Percentiles rank a stretch among this genome's conserved stretches.
phyloP scores from a whole-genome alignment of 2,888 invertebrate species.

The Caenorhabditis japonica region DNA sequence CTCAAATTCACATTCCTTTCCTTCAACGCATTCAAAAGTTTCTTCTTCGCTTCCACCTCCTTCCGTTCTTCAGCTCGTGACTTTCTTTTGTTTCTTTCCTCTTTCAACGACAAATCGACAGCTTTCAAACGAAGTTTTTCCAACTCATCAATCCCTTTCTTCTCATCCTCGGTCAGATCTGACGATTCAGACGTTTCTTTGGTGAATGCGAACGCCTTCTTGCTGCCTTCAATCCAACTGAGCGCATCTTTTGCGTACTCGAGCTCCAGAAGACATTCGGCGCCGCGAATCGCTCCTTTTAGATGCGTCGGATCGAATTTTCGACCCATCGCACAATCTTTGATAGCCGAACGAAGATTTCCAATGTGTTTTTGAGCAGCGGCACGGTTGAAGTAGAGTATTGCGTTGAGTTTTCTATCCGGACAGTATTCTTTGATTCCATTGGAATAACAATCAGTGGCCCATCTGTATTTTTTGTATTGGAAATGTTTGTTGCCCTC shows the following conservation, averaged over 20 bases:
- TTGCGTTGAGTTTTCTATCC: constrained; percentile 85
- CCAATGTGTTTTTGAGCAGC: constrained; percentile 89
- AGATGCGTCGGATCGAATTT: constrained; percentile 79
- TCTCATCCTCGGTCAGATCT: constrained; percentile 54
- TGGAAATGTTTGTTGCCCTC: constrained; percentile 97
- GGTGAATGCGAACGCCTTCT: constrained; percentile 47
- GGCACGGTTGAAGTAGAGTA: constrained; percentile 91
- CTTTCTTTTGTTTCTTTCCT: constrained; percentile 60
- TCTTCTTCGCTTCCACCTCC: constrained; percentile 78
- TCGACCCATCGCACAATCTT: constrained; percentile 87
- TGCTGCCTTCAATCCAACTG: constrained; percentile 65
- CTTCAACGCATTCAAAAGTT: constrained; percentile 79
- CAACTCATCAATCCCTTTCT: constrained; percentile 53
- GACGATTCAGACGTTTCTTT: constrained; percentile 55
- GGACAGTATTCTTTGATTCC: constrained; percentile 87
- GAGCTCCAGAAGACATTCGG: constrained; percentile 70
- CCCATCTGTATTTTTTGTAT: constrained; percentile 90
- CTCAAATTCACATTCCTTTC: constrained; percentile 78
- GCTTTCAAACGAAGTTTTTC: constrained; percentile 55
- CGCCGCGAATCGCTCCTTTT: constrained; percentile 81
- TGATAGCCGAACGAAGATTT: constrained; percentile 79
- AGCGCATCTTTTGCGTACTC: constrained; percentile 65
- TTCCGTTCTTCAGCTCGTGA: constrained; percentile 73
- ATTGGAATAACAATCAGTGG: constrained; percentile 87
- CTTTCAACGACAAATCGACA: constrained; percentile 38